Evolutionary conservation across 2,797 vertebrate genomes (phyloP), one percentile per base, ranked within the genome.

Genomic region (Nyctibius grandis): DNA sequence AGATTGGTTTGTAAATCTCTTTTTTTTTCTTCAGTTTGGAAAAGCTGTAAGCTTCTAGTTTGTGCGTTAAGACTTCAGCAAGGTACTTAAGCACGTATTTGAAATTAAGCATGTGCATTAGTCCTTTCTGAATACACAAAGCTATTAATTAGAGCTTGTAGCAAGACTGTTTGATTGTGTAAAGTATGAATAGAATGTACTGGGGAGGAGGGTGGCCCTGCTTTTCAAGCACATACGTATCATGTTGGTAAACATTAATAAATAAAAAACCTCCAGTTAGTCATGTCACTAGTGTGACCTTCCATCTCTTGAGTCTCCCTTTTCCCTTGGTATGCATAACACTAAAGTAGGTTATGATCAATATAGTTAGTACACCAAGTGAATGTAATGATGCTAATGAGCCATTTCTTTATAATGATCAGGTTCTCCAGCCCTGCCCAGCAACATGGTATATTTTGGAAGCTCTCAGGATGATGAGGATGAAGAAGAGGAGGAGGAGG

Each of bases 391-490:
- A 64, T 93, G 74, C 80, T 97, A 87, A 96, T 80, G 79, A 95
- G n/a, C 23, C 15, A 6, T 96, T 94, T 94, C 56, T 96, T 92
- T 76, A 12, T 79, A 53, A 85, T 85, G 44, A 51, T 64, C 96
- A 99, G 99, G 99, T 98, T 99, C 99, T 91, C 97, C 98, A 86
- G 99, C 99, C 85, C 98, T 99, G 98, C 99, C 99, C 98, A 99
- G 97, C 98, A 99, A 98, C 98, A 99, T 99, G 99, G 98, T 99
- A 15, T 99, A 99, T 98, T 99, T 99, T 25, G 99, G 99, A 97
- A 99, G 99, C 98, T 99, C 99, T 98, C 99, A 99, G 98, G 99
- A 99, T 69, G 99, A 99, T 85, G 99, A 99, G 88, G 99, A 99
- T 60, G 98, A 99, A 78, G 99, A 99, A 45, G 99, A 99, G 25